These are phyloP conservation scores for Monomorium pharaonis DNA, from an alignment of 1,140 invertebrate species.

Conservation along the genomic window DNA sequence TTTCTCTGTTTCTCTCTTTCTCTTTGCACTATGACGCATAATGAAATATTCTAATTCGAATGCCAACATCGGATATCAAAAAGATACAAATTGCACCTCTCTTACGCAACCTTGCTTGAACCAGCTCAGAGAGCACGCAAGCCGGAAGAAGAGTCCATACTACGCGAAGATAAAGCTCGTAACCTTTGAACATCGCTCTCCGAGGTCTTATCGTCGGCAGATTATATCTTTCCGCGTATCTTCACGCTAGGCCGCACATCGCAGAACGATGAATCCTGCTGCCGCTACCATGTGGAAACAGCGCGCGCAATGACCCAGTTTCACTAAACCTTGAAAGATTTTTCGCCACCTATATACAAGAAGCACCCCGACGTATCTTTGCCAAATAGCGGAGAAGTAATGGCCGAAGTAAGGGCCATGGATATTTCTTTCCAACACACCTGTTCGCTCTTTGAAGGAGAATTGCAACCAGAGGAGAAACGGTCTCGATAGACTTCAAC, in stretches of 20 bases:
- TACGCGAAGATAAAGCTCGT: neutral
- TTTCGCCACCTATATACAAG: constrained; percentile 24
- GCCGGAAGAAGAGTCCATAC: neutral
- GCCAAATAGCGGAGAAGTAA: constrained; percentile 39
- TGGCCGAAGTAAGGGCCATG: constrained; percentile 6
- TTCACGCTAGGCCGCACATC: constrained; percentile 22
- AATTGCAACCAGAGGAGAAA: neutral
- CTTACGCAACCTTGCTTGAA: constrained; percentile 22
- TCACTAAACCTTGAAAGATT: constrained; percentile 52
- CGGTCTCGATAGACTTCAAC: neutral
- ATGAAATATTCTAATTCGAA: neutral
- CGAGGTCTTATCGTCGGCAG: constrained; percentile 36
- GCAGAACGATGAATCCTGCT: constrained; percentile 8
- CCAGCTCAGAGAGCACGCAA: constrained; percentile 21
- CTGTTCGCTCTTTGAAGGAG: constrained; percentile 29
- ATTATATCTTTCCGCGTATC: constrained; percentile 18
- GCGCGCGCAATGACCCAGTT: constrained; percentile 54
- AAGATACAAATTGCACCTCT: constrained; percentile 43
- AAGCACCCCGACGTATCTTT: neutral
- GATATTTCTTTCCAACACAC: constrained; percentile 55
- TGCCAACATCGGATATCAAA: neutral
- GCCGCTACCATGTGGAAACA: neutral
- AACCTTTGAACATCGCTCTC: constrained; percentile 31
- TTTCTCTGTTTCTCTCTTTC: neutral
- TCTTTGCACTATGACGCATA: neutral